Conservation (phyloP, 2,888 invertebrate genomes). For the Cryptocephalus moraei region DNA sequence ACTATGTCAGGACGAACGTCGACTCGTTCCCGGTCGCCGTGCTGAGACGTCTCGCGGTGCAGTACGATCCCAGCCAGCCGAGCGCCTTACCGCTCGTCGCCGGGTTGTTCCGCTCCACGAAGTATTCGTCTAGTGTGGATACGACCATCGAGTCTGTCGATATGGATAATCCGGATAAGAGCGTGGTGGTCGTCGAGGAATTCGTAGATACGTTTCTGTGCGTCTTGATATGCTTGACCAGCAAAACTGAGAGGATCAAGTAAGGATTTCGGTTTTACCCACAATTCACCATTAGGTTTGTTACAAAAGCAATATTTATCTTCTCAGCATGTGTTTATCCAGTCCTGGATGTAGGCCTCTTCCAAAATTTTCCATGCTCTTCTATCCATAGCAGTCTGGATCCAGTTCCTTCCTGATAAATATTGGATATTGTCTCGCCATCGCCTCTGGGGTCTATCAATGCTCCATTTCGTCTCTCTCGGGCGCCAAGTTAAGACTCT, state of each 20-base stretch:
- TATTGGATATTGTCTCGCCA: no score
- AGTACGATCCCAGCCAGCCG: constrained; percentile 54
- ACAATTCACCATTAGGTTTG: no score
- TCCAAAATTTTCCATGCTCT: no score
- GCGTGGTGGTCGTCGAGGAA: constrained; percentile 33
- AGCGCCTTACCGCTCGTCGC: constrained; percentile 39
- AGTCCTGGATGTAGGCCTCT: no score
- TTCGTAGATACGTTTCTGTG: constrained; percentile 44
- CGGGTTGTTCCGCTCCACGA: constrained; percentile 28
- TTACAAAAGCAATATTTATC: no score
- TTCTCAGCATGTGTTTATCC: no score
- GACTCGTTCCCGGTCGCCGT: constrained; percentile 28
- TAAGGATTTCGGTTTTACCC: constrained; percentile 8
- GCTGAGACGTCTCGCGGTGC: constrained; percentile 40
- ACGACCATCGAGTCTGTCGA: constrained; percentile 43
- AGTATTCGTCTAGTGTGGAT: constrained; percentile 38
- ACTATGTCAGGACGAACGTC: constrained; percentile 28
- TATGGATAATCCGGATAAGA: constrained; percentile 28
- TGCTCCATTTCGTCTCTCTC: no score
- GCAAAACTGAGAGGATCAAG: constrained; percentile 26
- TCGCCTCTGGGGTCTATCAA: no score
- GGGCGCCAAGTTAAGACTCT: no score
- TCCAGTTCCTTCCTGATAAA: no score
- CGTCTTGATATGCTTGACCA: constrained; percentile 38
- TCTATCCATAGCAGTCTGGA: no score